Evolutionary conservation across 1,140 invertebrate species (phyloP), one percentile per base, ranked within the genome.

Genomic region (Microplitis mediator): DNA sequence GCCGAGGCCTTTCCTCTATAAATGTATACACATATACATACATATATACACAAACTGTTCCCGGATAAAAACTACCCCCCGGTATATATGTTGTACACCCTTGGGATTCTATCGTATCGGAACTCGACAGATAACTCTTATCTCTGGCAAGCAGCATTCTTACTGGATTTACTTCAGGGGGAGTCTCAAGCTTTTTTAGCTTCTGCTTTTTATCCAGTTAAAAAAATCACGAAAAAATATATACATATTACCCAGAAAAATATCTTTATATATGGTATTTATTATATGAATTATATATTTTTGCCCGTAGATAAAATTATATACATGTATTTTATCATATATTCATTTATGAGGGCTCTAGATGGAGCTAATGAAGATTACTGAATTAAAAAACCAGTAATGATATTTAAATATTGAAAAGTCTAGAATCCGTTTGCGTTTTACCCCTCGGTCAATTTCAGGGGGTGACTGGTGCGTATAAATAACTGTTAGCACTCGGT

Each of bases 81-180:
- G 31, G 75, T 74, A 77, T 74, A 71, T 79, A 74, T 72, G 73
- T 45, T 45, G 39, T 35, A 62, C 60, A 58, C 58, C 45, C 66
- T 72, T 69, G 70, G 78, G 76, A 79, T 75, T 85, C 75, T 85
- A 85, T 85, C 83, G 78, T 82, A 86, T 85, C 82, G 80, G 77
- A 80, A 67, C 73, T 72, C 76, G 70, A 71, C 75, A 80, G 84
- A 86, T 85, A 86, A 85, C 80, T 80, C 83, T 86, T 86, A 86
- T 86, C 84, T 84, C 67, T 50, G 66, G 69, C 58, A 76, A 80
- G 79, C 83, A 84, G 81, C 80, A 83, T 84, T 86, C 39, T 80
- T 85, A 83, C 83, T 73, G 66, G 74, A 75, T 72, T 72, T 51
- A 54, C 50, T 45, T 45, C 11, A 11, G 39, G 39, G 39, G 39